Base-by-base conservation (phyloP, 2,113 vertebrate species). In the Spea bombifrons region DNA sequence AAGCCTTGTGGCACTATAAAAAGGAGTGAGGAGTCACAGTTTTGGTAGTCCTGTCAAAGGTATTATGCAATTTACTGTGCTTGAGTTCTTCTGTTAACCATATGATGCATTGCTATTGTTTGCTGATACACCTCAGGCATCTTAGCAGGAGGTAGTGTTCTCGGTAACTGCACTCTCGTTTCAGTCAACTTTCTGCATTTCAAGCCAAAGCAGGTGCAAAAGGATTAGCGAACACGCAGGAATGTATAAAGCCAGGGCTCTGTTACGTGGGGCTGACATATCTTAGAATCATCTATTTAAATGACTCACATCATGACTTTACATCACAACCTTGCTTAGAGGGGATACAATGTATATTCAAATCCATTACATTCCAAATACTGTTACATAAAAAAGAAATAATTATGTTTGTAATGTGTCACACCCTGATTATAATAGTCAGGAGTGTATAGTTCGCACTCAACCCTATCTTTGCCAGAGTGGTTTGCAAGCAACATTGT, bases 91-190 rank as follows among this genome's bases (percentile, higher is more conserved):
- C 10, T 59, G 15, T 5, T 59, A 9, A 59, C 55, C 7, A 59
- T 59, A 12, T 59, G 55, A 9, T 59, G 10, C 5, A 3, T 59
- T 53, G 7, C 50, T 30, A 5, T 63, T 52, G 16, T 66, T 75
- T 53, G 12, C 49, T 78, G 59, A 47, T 66, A 78, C 48, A 55
- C 69, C 69, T 65, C 68, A 46, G 68, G 69, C 76, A 72, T 55
- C 69, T 72, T 30, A 79, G 70, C 73, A 48, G 71, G 71, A 57
- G 67, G 76, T 78, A 75, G 68, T 71, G 73, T 75, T 78, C 68
- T 52, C 3, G 12, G 7, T 7, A 4, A 50, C 17, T 57, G 69
- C 5, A n/a, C 44, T 71, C 12, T 78, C 57, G 30, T 72, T 79
- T 63, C 44, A 47, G 50, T 79, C 17, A 73, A 49, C 13, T 78